Evolutionary conservation across 2,888 invertebrate species (phyloP), one percentile per base, ranked within the genome.

Genomic region (Ophion obscuratus): DNA sequence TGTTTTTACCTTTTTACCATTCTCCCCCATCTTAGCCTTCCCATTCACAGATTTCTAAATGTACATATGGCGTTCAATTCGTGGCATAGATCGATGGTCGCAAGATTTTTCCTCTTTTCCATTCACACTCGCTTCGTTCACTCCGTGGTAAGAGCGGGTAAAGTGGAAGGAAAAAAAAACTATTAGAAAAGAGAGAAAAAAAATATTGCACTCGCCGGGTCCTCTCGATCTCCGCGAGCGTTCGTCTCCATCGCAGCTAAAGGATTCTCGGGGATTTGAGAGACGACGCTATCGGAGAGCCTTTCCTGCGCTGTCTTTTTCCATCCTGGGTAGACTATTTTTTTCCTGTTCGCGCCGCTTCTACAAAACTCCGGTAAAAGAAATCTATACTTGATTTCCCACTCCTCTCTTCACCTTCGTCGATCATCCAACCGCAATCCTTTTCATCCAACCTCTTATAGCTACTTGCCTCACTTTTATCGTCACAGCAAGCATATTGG

Each of bases 361-460:
- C 47, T 47, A 87, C 88, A 79, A 87, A 91, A 64, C 86, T 86
- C 91, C 90, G 90, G 91, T 91, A 91, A 91, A 91, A 91, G 91
- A 91, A 90, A 91, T 91, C 90, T 90, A 90, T 91, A 90, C 91
- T 91, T 91, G 90, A 91, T 91, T 91, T 47, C 47, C 91, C 87
- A 89, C 87, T 47, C 47, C 11, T 47, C 47, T 10, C 86, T 36
- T 11, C 36, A 17, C 36, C n/a, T 31, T 36, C 66, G 36, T 66
- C 66, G 66, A n/a, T 66, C 66, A 36, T 17, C 17, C 66, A 66
- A 66, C 4, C 40, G 31, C 36, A 66, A 36, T 36, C 66, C n/a
- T 66, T 66, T 17, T 66, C 66, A 7, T n/a, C 9, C 36, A 2
- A 17, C 7, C n/a, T 9, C 14, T n/a, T 17, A 36, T 36, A 6